Conservation (phyloP, 2,888 invertebrate genomes). For the Xestoiulus laeticollis region DNA sequence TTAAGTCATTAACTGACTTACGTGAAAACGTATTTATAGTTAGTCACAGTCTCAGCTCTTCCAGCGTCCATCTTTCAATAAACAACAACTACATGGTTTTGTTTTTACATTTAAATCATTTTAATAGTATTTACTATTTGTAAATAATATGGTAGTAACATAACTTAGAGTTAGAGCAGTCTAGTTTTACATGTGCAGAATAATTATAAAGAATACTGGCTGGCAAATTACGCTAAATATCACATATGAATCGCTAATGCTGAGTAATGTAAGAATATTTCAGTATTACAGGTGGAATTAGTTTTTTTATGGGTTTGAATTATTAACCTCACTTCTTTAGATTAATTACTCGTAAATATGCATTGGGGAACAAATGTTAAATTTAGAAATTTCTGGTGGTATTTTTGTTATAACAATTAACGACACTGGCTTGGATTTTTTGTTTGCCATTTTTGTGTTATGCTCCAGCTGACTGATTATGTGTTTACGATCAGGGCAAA, state of each 20-base stretch:
- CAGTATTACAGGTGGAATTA: no score
- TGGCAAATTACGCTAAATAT: no score
- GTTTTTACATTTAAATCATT: conserved; percentile 17
- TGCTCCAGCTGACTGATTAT: conserved; percentile 40
- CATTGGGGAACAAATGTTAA: no score
- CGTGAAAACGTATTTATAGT: no score
- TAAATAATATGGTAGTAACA: not conserved
- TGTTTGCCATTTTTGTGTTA: conserved; percentile 42
- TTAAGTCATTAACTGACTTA: not conserved
- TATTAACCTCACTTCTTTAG: no score
- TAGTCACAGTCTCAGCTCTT: no score
- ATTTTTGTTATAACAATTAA: not conserved
- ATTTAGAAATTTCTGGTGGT: not conserved
- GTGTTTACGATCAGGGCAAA: conserved; percentile 63
- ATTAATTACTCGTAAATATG: no score
- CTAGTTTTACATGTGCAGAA: not conserved
- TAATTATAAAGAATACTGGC: no score
- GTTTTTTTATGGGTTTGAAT: no score
- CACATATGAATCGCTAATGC: no score
- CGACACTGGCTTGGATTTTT: not conserved
- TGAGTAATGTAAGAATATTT: no score
- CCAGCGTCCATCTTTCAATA: no score
- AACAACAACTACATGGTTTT: conserved; percentile 49
- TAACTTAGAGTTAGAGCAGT: not conserved
- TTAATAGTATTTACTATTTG: not conserved